Percentiles rank a stretch among this genome's conserved stretches.
Conservation (phyloP, 2,113 vertebrate species). For the Egretta garzetta region DNA sequence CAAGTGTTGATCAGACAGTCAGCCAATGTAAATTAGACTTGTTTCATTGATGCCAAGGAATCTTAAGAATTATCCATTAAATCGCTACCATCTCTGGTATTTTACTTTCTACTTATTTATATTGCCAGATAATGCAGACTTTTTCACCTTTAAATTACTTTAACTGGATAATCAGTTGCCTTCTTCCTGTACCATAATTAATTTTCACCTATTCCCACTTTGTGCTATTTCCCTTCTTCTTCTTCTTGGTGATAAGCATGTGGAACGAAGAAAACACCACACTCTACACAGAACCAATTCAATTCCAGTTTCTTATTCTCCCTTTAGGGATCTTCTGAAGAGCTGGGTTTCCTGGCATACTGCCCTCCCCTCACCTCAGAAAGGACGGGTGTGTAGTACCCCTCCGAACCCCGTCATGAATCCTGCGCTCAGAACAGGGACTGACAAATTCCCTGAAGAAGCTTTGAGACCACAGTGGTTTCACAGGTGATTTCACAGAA, state of each 20-base stretch:
- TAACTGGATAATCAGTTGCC: not conserved
- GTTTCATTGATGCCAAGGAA: not conserved
- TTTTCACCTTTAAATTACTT: not conserved
- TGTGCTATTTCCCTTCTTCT: not conserved
- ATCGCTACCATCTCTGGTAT: not conserved
- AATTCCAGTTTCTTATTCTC: not conserved
- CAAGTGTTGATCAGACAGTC: not conserved
- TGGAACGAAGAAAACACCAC: not conserved
- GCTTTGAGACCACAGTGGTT: not conserved
- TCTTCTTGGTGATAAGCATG: not conserved
- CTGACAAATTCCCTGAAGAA: not conserved
- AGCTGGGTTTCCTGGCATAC: not conserved
- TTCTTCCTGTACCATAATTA: not conserved
- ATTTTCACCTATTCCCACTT: not conserved
- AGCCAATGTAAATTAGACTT: not conserved
- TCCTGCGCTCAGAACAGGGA: not conserved
- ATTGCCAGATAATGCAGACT: not conserved
- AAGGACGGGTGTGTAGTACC: not conserved
- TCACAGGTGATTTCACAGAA: not conserved
- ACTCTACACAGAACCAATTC: not conserved
- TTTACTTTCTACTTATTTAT: not conserved
- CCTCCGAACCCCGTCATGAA: not conserved
- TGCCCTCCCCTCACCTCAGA: not conserved
- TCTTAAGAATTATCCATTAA: not conserved
- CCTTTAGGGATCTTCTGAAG: not conserved